phyloP scores from a whole-genome alignment of 2,113 vertebrate genomes.

The Mystacornis crossleyi region DNA sequence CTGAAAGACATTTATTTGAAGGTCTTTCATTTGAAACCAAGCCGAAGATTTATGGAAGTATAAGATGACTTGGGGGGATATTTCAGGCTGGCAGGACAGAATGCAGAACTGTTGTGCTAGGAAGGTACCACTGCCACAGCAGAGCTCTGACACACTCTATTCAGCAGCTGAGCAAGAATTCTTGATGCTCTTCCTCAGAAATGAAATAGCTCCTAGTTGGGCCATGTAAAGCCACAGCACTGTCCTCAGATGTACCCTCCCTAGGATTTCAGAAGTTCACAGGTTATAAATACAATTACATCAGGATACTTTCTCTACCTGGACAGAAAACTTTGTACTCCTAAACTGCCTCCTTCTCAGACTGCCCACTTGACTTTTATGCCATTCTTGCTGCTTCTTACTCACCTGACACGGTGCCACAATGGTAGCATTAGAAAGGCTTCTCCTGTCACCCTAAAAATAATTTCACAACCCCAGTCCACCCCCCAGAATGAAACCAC shows the following conservation, averaged over 20 bases:
- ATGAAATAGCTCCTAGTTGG: not conserved
- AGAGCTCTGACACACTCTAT: not conserved
- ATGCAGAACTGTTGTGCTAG: not conserved
- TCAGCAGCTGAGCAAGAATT: not conserved
- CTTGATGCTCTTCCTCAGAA: not conserved
- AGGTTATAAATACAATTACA: conserved; percentile 17
- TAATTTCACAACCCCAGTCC: not conserved
- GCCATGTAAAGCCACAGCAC: not conserved
- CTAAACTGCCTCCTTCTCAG: conserved; percentile 4
- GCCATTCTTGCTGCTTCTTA: not conserved
- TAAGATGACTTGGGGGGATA: fast-evolving
- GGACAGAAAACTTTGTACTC: not conserved
- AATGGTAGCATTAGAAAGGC: not conserved
- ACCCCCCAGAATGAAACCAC: not conserved
- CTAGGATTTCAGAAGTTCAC: not conserved
- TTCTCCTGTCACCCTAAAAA: not conserved
- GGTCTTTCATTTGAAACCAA: not conserved
- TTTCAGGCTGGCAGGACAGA: not conserved
- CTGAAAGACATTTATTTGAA: not conserved
- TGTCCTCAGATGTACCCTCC: conserved; percentile 1
- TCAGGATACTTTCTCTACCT: not conserved
- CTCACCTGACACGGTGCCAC: not conserved
- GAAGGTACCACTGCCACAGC: not conserved
- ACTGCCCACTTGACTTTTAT: not conserved
- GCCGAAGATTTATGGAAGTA: not conserved